Conservation (phyloP, 2,797 vertebrate genomes). For the Antennarius maculatus region DNA sequence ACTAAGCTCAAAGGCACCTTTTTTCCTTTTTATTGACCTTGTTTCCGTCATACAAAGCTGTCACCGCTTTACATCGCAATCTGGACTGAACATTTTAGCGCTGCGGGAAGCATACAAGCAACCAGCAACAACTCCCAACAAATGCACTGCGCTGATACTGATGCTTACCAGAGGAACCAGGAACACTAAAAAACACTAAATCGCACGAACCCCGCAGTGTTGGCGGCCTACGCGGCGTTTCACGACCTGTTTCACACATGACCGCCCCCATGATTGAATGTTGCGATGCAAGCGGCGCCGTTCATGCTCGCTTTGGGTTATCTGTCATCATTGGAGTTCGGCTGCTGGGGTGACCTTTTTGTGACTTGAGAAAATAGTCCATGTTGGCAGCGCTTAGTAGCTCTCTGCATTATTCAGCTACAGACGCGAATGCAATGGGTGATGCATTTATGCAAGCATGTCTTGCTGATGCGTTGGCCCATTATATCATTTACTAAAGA, state of each 20-base stretch:
- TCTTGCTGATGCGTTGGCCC: conserved; percentile 13
- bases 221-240: not conserved
- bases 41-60: too few species aligned
- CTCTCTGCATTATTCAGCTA: conserved; percentile 4
- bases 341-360: conserved; percentile 54
- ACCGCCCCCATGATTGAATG: conserved; percentile 17
- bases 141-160: not conserved
- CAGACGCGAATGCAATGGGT: not conserved
- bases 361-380: conserved; percentile 30
- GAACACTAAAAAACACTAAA: conserved; percentile 12
- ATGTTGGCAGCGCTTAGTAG: conserved; percentile 19
- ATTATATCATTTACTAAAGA: conserved; percentile 19
- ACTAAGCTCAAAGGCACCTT: too few species aligned
- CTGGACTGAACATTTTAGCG: not conserved
- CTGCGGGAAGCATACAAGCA: not conserved
- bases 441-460: not conserved
- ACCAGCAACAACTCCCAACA: not conserved
- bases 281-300: conserved; percentile 24
- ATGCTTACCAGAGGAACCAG: not conserved
- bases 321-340: conserved; percentile 39
- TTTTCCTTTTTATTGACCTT: too few species aligned
- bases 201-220: not conserved
- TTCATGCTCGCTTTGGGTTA: conserved; percentile 33
- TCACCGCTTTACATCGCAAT: too few species aligned
- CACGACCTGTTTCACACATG: not conserved